Evolutionary conservation across 2,888 invertebrate species (phyloP).

Genomic region (Nomada goodeniana): DNA sequence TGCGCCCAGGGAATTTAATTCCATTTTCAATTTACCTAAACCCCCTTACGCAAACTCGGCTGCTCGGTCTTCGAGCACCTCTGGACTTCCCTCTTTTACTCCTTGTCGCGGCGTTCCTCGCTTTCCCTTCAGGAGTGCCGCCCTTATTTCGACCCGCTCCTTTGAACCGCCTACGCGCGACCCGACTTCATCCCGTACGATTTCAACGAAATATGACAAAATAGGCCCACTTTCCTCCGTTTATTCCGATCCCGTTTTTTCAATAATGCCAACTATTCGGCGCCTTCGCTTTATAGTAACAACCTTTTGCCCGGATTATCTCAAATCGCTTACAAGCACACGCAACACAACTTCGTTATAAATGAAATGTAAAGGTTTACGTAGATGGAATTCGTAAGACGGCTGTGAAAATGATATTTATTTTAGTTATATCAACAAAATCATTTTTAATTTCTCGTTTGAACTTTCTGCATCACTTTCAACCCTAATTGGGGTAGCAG

Average conservation of each 20-base stretch:
- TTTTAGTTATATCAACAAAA: too few relatives aligned
- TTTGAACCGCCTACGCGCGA: conserved; percentile 23
- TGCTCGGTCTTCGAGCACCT: conserved; percentile 64
- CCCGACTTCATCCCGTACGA: conserved; percentile 39
- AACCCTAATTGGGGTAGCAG: too few relatives aligned
- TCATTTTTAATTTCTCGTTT: too few relatives aligned
- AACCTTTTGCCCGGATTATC: too few relatives aligned
- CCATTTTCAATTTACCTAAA: conserved; percentile 80
- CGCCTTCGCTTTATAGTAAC: too few relatives aligned
- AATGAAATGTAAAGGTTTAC: too few relatives aligned
- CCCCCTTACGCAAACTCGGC: conserved; percentile 74
- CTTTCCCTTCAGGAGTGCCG: background rate
- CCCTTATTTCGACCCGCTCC: conserved; percentile 39
- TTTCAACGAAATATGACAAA: conserved; percentile 33
- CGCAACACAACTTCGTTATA: too few relatives aligned
- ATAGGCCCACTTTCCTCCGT: background rate
- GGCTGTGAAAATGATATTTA: too few relatives aligned
- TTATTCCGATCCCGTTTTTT: background rate
- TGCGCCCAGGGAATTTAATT: conserved; percentile 77
- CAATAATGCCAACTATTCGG: background rate
- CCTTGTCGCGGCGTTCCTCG: conserved; percentile 11
- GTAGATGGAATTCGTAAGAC: too few relatives aligned
- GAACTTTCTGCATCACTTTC: too few relatives aligned
- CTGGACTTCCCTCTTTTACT: conserved; percentile 50
- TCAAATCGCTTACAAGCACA: too few relatives aligned